A percentile compares a stretch with the other conserved stretches of the same genome.
Conservation (phyloP, 2,888 invertebrate species). For the Eristalis intricaria region DNA sequence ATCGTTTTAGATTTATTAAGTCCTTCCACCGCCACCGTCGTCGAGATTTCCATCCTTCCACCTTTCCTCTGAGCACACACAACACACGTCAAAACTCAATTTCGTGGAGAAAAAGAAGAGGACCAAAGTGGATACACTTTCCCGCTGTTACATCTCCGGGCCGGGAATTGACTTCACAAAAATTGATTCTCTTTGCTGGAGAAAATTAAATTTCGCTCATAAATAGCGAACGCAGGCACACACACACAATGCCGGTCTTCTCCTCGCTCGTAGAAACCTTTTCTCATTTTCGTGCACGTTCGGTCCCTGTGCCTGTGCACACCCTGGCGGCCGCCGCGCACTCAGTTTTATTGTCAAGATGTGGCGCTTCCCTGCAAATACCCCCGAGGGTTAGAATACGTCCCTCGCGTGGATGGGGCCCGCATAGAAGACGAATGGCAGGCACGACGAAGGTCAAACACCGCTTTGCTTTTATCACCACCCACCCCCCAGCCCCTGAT, state of each 20-base stretch:
- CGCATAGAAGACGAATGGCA: background rate
- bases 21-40: background rate
- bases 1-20: background rate
- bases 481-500: background rate
- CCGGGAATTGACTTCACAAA: background rate
- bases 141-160: background rate
- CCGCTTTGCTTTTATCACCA: constrained; percentile 3
- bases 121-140: background rate
- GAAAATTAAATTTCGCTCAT: constrained; percentile 21
- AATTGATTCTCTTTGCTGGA: constrained; percentile 2
- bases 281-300: background rate
- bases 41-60: background rate
- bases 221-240: background rate
- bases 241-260: background rate
- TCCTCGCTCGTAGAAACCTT: background rate
- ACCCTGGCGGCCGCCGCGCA: background rate
- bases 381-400: background rate
- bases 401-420: background rate
- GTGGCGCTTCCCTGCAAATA: background rate
- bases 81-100: background rate
- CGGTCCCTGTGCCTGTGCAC: background rate
- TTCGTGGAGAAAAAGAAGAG: background rate
- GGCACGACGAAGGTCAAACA: constrained; percentile 11
- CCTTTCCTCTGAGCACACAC: background rate
- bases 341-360: constrained; percentile 8